phyloP scores from a whole-genome alignment of 2,888 invertebrate genomes.

The Tipula unca region DNA sequence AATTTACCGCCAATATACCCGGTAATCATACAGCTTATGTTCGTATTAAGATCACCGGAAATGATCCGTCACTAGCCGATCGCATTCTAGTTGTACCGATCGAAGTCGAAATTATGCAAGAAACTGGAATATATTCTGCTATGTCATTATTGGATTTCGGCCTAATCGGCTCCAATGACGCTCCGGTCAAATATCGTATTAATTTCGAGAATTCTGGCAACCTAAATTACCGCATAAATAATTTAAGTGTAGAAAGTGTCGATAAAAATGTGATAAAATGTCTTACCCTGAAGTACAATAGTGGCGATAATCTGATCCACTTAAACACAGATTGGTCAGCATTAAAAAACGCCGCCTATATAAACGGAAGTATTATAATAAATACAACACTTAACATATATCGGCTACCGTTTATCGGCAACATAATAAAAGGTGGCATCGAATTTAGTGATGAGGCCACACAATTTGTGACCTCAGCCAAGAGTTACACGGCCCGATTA shows the following conservation, averaged over 20 bases:
- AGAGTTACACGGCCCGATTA: background rate
- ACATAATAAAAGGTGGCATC: conserved; percentile 44
- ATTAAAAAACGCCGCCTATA: conserved; percentile 16
- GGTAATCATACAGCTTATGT: conserved; percentile 81
- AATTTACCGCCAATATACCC: conserved; percentile 65
- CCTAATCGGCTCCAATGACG: conserved; percentile 61
- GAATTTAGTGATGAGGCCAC: conserved; percentile 42
- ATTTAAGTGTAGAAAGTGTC: conserved; percentile 23
- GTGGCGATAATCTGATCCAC: conserved; percentile 17
- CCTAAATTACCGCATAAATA: conserved; percentile 23
- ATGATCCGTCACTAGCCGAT: conserved; percentile 27
- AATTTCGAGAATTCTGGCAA: conserved; percentile 33
- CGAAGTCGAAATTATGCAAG: conserved; percentile 67
- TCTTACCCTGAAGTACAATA: background rate
- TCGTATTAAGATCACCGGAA: conserved; percentile 44
- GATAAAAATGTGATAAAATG: conserved; percentile 14
- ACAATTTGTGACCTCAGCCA: conserved; percentile 30
- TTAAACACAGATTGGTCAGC: conserved; percentile 25
- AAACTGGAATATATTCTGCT: conserved; percentile 68
- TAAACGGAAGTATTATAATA: conserved; percentile 23
- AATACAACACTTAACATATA: conserved; percentile 30
- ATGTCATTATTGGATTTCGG: conserved; percentile 74
- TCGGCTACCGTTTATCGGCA: conserved; percentile 48
- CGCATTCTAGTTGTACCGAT: conserved; percentile 64
- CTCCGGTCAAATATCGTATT: conserved; percentile 48